A percentile compares a stretch with the other conserved stretches of the same genome.
These are phyloP conservation scores for Cryptomyrus ogoouensis DNA, from an alignment of 2,113 vertebrate species.

Conservation along the genomic window DNA sequence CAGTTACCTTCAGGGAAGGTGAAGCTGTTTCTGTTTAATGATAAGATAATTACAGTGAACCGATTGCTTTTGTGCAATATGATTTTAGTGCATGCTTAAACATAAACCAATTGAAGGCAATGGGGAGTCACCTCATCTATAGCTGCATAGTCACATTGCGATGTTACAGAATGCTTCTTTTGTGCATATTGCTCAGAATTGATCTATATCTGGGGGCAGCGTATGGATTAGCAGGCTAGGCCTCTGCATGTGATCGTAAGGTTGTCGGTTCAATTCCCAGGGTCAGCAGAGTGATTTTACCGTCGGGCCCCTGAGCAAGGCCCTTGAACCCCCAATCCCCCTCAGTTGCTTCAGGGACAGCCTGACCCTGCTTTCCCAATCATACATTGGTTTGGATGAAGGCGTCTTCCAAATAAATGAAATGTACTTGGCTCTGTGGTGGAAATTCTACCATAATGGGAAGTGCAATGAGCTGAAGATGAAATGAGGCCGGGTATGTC, in stretches of 20 bases:
- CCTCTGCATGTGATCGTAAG: not conserved
- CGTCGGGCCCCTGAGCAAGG: not conserved
- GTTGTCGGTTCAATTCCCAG: not conserved
- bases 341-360: not conserved
- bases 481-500: not conserved
- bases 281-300: not conserved
- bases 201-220: not conserved
- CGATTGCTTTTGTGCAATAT: constrained; percentile 7
- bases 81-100: not conserved
- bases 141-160: not conserved
- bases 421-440: not conserved
- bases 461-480: not conserved
- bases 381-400: not conserved
- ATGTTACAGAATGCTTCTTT: not conserved
- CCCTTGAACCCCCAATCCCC: not conserved
- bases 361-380: not conserved
- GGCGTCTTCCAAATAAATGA: not conserved
- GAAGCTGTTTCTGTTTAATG: not conserved
- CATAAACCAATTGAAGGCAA: not conserved
- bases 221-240: not conserved
- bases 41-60: constrained; percentile 9
- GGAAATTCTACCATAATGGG: not conserved
- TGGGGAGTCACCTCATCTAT: not conserved
- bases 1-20: constrained; percentile 12
- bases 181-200: not conserved